Evolutionary conservation across 2,113 vertebrate genomes (phyloP), one percentile per base, ranked within the genome.

Genomic region (Otus sunia): DNA sequence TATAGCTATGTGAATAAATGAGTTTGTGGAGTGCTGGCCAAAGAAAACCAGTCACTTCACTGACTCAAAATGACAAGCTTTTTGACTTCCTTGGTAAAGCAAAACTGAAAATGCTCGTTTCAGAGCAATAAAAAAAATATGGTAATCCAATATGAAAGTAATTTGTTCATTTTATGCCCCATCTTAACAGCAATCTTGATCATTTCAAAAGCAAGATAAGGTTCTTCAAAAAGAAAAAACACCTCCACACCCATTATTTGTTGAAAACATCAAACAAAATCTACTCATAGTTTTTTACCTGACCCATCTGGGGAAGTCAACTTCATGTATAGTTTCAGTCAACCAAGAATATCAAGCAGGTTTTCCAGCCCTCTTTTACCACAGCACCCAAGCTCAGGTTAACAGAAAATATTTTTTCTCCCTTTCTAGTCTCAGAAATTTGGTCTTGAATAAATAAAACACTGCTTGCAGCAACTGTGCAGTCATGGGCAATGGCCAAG

Each of bases 31-130:
- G 37, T 4, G 20, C 41, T 69, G 41, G 86, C 86, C 91, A 96
- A 95, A 86, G 59, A 96, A 86, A 96, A 72, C 52, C n/a, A 88
- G 66, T 75, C 36, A 64, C 53, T 87, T 78, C 56, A 67, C 37
- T 67, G 52, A 75, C 69, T 72, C 56, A 71, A 92, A 90, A 75
- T 49, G 12, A 82, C 74, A 72, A 72, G 43, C 9, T 68, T 96
- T 88, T 82, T 68, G 32, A 88, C 58, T 91, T 91, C 36, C 67
- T 76, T 76, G 14, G 63, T 41, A 63, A 80, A 93, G 92, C 34
- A 88, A 79, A 94, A 68, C 49, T 49, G 49, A 76, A 95, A 88
- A 76, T n/a, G 13, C 11, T 62, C 6, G 58, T 73, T 89, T 86
- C 60, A 67, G 64, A 74, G 32, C 21, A 90, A 53, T n/a, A 49